A percentile compares a stretch with the other conserved stretches of the same genome.
These are phyloP conservation scores for Atta colombica DNA, from an alignment of 1,140 invertebrate genomes.

Conservation along the genomic window DNA sequence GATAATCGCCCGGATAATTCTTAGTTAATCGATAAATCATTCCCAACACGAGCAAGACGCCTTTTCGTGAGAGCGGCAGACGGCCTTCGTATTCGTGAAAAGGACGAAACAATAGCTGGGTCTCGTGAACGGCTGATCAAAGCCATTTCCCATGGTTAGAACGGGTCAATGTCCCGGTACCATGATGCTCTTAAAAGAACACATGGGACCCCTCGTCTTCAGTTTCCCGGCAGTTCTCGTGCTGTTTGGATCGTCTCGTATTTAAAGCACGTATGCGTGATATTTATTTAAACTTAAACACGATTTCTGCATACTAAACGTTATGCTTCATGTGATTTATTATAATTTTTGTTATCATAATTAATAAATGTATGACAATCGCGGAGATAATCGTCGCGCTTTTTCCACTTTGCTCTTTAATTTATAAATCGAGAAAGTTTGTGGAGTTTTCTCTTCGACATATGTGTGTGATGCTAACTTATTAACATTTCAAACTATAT, in stretches of 20 bases:
- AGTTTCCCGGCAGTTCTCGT: conserved; percentile 37
- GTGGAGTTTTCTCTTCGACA: neutral
- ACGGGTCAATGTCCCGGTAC: conserved; percentile 24
- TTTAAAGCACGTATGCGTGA: neutral
- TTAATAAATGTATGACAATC: neutral
- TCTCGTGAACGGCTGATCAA: conserved; percentile 33
- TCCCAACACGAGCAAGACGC: neutral
- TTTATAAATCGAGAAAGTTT: neutral
- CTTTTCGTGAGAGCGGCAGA: neutral
- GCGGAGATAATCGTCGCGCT: neutral
- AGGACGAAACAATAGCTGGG: conserved; percentile 41
- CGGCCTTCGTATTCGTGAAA: conserved; percentile 27
- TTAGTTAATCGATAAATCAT: conserved; percentile 37
- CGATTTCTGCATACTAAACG: neutral
- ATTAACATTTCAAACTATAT: conserved; percentile 16
- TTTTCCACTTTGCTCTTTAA: neutral
- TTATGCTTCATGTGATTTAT: neutral
- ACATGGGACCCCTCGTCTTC: conserved; percentile 19
- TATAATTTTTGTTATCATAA: neutral
- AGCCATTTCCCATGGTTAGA: conserved; percentile 57
- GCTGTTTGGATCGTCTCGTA: neutral
- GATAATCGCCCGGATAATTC: conserved; percentile 9
- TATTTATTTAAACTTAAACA: neutral
- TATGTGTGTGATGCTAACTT: neutral
- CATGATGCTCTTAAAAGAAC: conserved; percentile 60